A percentile compares a stretch with the other conserved stretches of the same genome.
Conservation (phyloP, 2,888 invertebrate genomes). For the Trissoscelio sp. region DNA sequence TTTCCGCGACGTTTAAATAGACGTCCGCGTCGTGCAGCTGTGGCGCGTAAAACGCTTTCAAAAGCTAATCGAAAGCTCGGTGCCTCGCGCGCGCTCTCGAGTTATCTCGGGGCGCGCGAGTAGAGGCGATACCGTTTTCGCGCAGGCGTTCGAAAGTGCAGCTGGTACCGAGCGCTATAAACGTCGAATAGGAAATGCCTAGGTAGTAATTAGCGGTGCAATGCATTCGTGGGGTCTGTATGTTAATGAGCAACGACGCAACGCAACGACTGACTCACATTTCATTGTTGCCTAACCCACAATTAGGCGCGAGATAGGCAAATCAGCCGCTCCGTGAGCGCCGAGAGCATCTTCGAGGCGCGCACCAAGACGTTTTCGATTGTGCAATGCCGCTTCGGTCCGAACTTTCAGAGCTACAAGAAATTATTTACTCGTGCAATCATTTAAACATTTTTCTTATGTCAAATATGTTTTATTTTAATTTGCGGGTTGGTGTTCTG, state of each 20-base stretch:
- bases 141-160: conserved; percentile 66
- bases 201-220: conserved; percentile 75
- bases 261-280: conserved; percentile 69
- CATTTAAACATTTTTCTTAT: conserved; percentile 8
- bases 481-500: no score
- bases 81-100: conserved; percentile 1
- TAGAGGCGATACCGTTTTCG: conserved; percentile 55
- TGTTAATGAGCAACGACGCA: conserved; percentile 69
- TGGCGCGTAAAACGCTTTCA: conserved; percentile 46
- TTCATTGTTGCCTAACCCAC: conserved; percentile 70
- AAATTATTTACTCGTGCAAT: conserved; percentile 12
- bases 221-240: conserved; percentile 67
- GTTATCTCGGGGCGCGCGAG: conserved; percentile 6
- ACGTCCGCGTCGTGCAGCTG: conserved; percentile 41
- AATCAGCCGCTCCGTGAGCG: conserved; percentile 67
- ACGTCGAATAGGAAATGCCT: conserved; percentile 75
- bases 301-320: conserved; percentile 70
- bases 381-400: conserved; percentile 37
- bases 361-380: conserved; percentile 48
- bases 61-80: conserved; percentile 63
- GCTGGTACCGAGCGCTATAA: conserved; percentile 66
- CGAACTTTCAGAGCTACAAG: conserved; percentile 16
- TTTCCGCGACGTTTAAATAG: conserved; percentile 55
- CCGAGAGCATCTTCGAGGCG: conserved; percentile 66
- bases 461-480: background rate